Evolutionary conservation across 2,888 invertebrate species (phyloP).

Genomic region (Eupithecia centaureata): DNA sequence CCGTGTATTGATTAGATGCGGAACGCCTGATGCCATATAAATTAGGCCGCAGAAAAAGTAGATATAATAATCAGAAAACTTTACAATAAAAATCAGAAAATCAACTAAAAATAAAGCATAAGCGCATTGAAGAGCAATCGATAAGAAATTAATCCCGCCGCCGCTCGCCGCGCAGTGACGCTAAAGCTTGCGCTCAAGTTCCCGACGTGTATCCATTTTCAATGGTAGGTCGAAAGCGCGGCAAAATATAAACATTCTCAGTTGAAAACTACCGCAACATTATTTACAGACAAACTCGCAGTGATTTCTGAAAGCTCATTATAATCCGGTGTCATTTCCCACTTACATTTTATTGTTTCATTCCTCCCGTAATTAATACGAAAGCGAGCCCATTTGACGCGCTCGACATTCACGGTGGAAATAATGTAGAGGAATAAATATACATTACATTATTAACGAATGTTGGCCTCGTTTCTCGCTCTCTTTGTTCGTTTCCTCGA

Average conservation of each 20-base stretch:
- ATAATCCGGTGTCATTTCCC: constrained; percentile 44
- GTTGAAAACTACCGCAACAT: not conserved
- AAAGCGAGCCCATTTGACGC: constrained; percentile 67
- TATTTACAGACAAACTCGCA: constrained; percentile 19
- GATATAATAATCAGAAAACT: constrained; percentile 45
- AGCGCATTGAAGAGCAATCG: constrained; percentile 4
- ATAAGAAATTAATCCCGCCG: constrained; percentile 9
- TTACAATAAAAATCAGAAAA: constrained; percentile 18
- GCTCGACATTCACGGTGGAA: constrained; percentile 68
- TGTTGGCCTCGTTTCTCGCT: constrained; percentile 82
- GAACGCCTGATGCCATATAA: constrained; percentile 82
- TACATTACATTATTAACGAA: constrained; percentile 84
- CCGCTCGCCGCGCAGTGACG: constrained; percentile 14
- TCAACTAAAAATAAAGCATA: constrained; percentile 8
- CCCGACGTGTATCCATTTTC: constrained; percentile 25
- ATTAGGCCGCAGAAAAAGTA: constrained; percentile 81
- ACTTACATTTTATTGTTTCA: constrained; percentile 50
- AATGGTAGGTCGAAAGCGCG: constrained; percentile 25
- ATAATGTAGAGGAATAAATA: constrained; percentile 82
- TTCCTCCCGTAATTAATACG: constrained; percentile 59
- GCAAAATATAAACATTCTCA: constrained; percentile 20
- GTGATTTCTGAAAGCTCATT: constrained; percentile 43
- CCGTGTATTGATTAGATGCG: constrained; percentile 84
- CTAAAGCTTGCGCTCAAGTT: constrained; percentile 18
- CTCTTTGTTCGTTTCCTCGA: constrained; percentile 82